Evolutionary conservation across 2,888 invertebrate species (phyloP), one percentile per base, ranked within the genome.

Genomic region (Polydrusus tereticollis): DNA sequence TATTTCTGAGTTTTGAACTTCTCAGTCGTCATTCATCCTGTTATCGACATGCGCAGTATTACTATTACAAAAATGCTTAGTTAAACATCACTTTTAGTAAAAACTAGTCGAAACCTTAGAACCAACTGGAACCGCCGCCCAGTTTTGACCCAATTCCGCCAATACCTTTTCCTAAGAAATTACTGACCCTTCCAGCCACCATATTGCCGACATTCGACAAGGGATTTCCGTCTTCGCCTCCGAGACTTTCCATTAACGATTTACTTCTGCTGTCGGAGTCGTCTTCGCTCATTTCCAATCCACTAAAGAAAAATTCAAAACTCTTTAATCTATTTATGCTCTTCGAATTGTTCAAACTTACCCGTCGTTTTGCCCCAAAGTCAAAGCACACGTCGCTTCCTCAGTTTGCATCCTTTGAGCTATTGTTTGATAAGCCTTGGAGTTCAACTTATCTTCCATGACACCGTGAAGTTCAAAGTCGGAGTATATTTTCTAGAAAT

Each of bases 401-500:
- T 97, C 97, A 20, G 99, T 96, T 87, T 97, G 96, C 93, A 99
- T 95, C 80, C 99, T 90, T 79, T 94, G 93, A 69, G 94, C 93
- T 79, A 99, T 94, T 73, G 92, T 93, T 87, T 97, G 95, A 89
- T 99, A 99, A 78, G 92, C 91, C 88, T 98, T 98, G 75, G 96
- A 96, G 88, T 98, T 97, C 70, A 99, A 88, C 86, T 96, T 96
- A 85, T 98, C 98, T 83, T 99, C 98, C 86, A 97, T 96, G 50
- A 99, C 98, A 77, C 99, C 99, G 88, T 99, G 99, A 73, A 99
- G 90, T 88, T 99, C 99, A 87, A 99, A 99, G 87, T 99, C 99
- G 57, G 97, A 96, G 88, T 98, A 98, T 86, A 98, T 92, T 94
- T 99, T 99, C 96, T 99, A 87, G 43, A 86, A 75, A 20, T 26